Conservation (phyloP, 2,888 invertebrate genomes). For the Habroteleia sp. region DNA sequence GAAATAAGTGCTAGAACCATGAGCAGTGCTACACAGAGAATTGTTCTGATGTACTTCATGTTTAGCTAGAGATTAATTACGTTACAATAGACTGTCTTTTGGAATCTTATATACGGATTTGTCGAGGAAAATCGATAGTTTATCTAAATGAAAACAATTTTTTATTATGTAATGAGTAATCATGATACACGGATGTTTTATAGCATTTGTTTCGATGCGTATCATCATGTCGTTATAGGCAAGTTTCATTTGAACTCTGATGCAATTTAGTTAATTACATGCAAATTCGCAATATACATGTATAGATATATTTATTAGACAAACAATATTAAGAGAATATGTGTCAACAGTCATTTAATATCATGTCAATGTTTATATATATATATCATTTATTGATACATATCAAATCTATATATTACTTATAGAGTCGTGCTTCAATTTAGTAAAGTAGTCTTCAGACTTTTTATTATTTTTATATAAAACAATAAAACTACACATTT, state of each 20-base stretch:
- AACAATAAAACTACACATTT: too few species aligned
- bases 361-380: too few species aligned
- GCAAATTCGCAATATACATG: slow-evolving; percentile 7
- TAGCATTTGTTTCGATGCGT: slow-evolving; percentile 1
- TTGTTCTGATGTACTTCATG: slow-evolving; percentile 23
- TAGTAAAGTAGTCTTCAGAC: too few species aligned
- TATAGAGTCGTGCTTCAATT: too few species aligned
- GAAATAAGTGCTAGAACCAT: slow-evolving; percentile 8
- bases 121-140: slow-evolving; percentile 43
- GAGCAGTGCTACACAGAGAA: slow-evolving; percentile 14
- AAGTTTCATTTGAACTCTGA: neutral
- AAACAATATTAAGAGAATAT: too few species aligned
- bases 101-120: slow-evolving; percentile 45
- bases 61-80: slow-evolving; percentile 27
- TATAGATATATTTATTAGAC: too few species aligned
- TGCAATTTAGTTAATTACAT: slow-evolving; percentile 1
- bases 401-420: too few species aligned
- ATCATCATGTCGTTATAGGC: slow-evolving; percentile 15
- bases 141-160: slow-evolving; percentile 34
- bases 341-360: too few species aligned
- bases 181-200: slow-evolving; percentile 14
- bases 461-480: too few species aligned
- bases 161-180: slow-evolving; percentile 31
- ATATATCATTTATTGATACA: too few species aligned
- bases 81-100: slow-evolving; percentile 11